phyloP scores from a whole-genome alignment of 2,797 vertebrate genomes.

The Mastacembelus armatus region DNA sequence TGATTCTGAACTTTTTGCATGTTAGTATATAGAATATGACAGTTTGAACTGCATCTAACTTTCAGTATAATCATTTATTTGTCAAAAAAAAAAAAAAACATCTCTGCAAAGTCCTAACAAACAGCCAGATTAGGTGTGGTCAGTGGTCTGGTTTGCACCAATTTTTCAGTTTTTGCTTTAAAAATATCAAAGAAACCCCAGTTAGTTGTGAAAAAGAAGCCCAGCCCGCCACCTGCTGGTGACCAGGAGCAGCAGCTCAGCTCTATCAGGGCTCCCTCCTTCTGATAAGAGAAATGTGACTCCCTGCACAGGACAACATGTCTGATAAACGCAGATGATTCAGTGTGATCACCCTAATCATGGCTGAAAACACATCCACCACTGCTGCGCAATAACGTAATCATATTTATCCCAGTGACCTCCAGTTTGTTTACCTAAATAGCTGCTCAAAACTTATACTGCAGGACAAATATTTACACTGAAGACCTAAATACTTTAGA shows the following conservation, averaged over 20 bases:
- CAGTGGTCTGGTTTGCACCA: slow-evolving; percentile 2
- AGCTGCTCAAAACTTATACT: slow-evolving; percentile 1
- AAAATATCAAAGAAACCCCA: not conserved
- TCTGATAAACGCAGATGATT: slow-evolving; percentile 47
- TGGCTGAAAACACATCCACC: not conserved
- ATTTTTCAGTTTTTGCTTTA: not conserved
- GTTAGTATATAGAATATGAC: too few species aligned
- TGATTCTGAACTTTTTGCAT: too few species aligned
- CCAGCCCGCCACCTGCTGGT: slow-evolving; percentile 62
- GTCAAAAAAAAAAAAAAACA: too few species aligned
- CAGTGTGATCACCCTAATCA: slow-evolving; percentile 9
- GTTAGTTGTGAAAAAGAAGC: not conserved
- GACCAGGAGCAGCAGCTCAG: not conserved
- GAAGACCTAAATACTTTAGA: not conserved
- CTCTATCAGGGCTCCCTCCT: not conserved
- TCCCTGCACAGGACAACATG: not conserved
- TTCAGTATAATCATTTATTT: not conserved
- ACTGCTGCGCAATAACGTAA: slow-evolving; percentile 7
- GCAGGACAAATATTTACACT: slow-evolving; percentile 15
- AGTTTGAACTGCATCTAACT: not conserved
- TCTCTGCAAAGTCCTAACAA: not conserved
- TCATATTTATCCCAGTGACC: not conserved
- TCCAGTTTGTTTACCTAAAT: slow-evolving; percentile 10
- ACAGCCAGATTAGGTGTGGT: not conserved
- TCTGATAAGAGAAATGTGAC: slow-evolving; percentile 39